Conservation (phyloP, 1,140 invertebrate genomes). For the Drosophila parvula region DNA sequence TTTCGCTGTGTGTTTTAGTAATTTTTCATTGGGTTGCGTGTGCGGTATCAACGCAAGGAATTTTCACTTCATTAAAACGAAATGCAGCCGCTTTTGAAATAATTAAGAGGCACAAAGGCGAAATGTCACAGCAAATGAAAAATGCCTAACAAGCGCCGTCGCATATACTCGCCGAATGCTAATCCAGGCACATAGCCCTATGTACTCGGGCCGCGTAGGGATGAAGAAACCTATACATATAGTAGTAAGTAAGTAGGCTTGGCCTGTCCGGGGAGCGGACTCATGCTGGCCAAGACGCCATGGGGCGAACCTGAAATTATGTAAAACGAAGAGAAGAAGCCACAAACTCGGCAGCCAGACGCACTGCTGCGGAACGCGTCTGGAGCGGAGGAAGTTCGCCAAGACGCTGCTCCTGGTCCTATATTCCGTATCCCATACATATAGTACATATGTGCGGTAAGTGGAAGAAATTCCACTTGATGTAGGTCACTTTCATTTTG, state of each 20-base stretch:
- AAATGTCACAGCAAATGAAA: slow-evolving; percentile 81
- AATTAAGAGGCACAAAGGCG: slow-evolving; percentile 81
- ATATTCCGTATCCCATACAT: slow-evolving; percentile 33
- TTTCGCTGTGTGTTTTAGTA: slow-evolving; percentile 40
- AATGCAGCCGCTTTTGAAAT: slow-evolving; percentile 81
- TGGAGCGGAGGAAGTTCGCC: slow-evolving; percentile 28
- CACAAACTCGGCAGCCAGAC: slow-evolving; percentile 27
- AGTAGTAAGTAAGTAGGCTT: slow-evolving; percentile 13
- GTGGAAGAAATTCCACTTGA: slow-evolving; percentile 73
- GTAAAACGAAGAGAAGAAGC: slow-evolving; percentile 41
- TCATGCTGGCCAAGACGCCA: slow-evolving; percentile 66
- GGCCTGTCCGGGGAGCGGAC: slow-evolving; percentile 43
- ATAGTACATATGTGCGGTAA: slow-evolving; percentile 55
- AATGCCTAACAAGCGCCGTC: slow-evolving; percentile 72
- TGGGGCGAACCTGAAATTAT: slow-evolving; percentile 66
- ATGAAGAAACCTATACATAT: slow-evolving; percentile 35
- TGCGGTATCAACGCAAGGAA: slow-evolving; percentile 75
- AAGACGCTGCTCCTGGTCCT: slow-evolving; percentile 44
- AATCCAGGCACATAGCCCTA: slow-evolving; percentile 56
- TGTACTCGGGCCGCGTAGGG: slow-evolving; percentile 31
- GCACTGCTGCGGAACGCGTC: slow-evolving; percentile 61
- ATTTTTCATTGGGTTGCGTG: slow-evolving; percentile 71
- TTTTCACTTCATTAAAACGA: slow-evolving; percentile 84
- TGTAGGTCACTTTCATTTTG: slow-evolving; percentile 81
- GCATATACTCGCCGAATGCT: slow-evolving; percentile 13